Conservation (phyloP, 2,113 vertebrate genomes). For the Osmerus eperlanus region DNA sequence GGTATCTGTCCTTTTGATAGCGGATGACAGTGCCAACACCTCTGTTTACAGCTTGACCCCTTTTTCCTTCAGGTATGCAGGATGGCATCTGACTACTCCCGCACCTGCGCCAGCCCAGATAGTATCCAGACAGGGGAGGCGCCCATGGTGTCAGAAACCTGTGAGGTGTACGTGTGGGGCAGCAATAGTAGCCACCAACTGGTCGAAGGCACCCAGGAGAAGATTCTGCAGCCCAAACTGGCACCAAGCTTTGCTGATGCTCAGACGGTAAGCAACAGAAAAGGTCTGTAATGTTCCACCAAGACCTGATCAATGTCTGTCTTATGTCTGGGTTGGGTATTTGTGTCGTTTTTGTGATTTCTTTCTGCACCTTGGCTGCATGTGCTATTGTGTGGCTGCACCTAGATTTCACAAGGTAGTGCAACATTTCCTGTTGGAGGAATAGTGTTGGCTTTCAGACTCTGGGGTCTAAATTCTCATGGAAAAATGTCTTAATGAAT, state of each 20-base stretch:
- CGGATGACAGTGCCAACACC: too few species aligned
- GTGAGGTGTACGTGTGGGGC: constrained; percentile 89
- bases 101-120: constrained; percentile 94
- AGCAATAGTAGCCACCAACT: constrained; percentile 83
- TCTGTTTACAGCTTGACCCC: background rate
- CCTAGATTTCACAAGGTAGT: too few species aligned
- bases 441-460: too few species aligned
- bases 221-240: constrained; percentile 79
- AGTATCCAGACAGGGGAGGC: constrained; percentile 90
- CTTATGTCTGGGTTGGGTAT: background rate
- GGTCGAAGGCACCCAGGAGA: constrained; percentile 79
- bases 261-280: constrained; percentile 65
- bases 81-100: constrained; percentile 90
- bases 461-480: too few species aligned
- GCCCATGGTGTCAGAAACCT: constrained; percentile 89
- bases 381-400: too few species aligned
- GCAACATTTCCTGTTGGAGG: too few species aligned
- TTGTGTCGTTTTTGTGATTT: too few species aligned
- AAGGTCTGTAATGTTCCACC: background rate
- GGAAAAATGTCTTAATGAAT: too few species aligned
- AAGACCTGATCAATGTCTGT: background rate
- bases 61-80: constrained; percentile 75
- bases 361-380: too few species aligned
- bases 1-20: too few species aligned
- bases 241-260: constrained; percentile 76